Conservation (phyloP, 2,113 vertebrate genomes). For the Chamaetylas fuelleborni region DNA sequence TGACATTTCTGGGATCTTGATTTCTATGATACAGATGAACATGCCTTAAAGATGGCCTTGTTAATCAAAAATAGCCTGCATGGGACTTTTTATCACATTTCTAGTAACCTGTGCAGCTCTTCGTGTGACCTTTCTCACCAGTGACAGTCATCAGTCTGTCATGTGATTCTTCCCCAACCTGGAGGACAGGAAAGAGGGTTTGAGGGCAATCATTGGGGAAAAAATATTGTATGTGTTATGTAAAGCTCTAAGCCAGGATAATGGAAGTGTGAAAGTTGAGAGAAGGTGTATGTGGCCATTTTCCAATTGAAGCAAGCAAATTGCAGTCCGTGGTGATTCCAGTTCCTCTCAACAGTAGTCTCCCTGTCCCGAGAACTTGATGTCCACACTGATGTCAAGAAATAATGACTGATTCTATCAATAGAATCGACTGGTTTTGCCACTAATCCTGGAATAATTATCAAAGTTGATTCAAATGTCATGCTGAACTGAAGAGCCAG, state of each 20-base stretch:
- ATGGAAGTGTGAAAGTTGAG: not conserved
- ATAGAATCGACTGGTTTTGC: not conserved
- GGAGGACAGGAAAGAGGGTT: not conserved
- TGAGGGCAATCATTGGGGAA: not conserved
- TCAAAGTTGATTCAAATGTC: not conserved
- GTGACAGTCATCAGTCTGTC: not conserved
- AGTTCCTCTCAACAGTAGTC: not conserved
- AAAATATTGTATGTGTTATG: rapidly evolving
- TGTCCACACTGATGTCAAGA: not conserved
- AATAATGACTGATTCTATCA: not conserved
- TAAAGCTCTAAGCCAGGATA: not conserved
- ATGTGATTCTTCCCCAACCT: not conserved
- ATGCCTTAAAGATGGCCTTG: not conserved
- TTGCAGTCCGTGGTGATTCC: not conserved
- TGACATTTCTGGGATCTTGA: not conserved
- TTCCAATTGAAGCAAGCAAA: not conserved
- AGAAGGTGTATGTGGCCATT: not conserved
- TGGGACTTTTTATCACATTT: not conserved
- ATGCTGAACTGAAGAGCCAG: not conserved
- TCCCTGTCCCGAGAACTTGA: not conserved
- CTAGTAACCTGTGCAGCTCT: not conserved
- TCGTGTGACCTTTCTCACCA: not conserved
- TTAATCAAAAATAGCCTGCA: not conserved
- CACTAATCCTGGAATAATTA: not conserved
- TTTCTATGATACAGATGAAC: not conserved